phyloP scores from a whole-genome alignment of 2,113 vertebrate genomes.

The Cyprinodon tularosa region DNA sequence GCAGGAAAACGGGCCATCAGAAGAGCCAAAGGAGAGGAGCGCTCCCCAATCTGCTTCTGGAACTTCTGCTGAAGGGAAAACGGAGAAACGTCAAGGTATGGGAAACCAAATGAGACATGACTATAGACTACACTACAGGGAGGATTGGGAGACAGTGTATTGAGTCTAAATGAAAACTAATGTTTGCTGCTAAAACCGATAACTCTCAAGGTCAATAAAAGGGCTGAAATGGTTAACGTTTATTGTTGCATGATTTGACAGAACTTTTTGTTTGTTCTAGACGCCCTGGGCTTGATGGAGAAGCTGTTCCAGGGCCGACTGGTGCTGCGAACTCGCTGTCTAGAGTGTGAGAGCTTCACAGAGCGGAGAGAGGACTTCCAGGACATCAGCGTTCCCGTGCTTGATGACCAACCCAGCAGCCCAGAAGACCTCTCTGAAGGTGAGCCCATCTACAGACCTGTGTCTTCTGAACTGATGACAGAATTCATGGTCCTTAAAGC shows the following conservation, averaged over 20 bases:
- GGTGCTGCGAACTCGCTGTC: slow-evolving; percentile 92
- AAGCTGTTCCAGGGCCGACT: slow-evolving; percentile 94
- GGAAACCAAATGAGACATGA: neutral
- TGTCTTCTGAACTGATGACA: no score
- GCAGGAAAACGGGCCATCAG: slow-evolving; percentile 52
- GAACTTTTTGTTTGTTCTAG: slow-evolving; percentile 47
- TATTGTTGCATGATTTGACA: neutral
- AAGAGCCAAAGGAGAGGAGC: slow-evolving; percentile 8
- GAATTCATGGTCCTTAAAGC: no score
- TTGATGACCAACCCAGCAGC: slow-evolving; percentile 88
- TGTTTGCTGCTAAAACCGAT: neutral
- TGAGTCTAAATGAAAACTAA: no score
- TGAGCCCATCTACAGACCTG: slow-evolving; percentile 52
- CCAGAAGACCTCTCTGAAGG: slow-evolving; percentile 85
- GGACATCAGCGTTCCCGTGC: slow-evolving; percentile 96
- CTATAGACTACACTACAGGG: no score
- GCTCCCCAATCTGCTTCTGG: neutral
- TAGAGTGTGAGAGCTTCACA: slow-evolving; percentile 96
- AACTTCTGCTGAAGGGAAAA: slow-evolving; percentile 4
- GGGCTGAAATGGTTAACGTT: no score
- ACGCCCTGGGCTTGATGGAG: slow-evolving; percentile 89
- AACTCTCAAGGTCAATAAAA: neutral
- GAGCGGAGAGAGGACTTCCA: slow-evolving; percentile 97
- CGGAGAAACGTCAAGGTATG: slow-evolving; percentile 53
- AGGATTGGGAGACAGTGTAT: neutral